Evolutionary conservation across 2,113 vertebrate genomes (phyloP), one percentile per base, ranked within the genome.

Genomic region (Nanorana parkeri): DNA sequence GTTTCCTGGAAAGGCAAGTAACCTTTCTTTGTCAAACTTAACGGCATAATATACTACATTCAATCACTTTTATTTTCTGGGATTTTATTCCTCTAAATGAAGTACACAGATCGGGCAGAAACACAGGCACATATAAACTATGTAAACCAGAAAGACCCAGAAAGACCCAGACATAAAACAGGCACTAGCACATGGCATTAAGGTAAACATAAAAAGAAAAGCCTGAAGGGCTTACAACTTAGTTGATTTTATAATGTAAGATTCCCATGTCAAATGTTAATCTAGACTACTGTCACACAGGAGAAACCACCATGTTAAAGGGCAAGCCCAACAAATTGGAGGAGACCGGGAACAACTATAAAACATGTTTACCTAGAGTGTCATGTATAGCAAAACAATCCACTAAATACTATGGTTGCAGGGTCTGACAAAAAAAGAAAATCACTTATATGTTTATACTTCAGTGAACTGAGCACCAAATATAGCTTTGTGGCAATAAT

Each of bases 201-300:
- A 72, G 32, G 67, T 73, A 72, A 81, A 81, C 65, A 81, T 54
- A 32, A 56, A 72, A 13, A 81, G 68, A 15, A 73, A 81, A 63
- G 41, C 68, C 78, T 52, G 68, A 64, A 72, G 78, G 78, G 78
- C 26, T 81, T 72, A 54, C 68, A 81, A 73, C 68, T 64, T 58
- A 54, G 52, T 81, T 81, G 68, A 72, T 64, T 26, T 72, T 29
- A 52, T 51, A 72, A 64, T 81, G 68, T 72, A 72, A 81, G 58
- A 81, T 52, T 72, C 47, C 72, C 68, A 81, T 73, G 73, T 81
- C 78, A 64, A 54, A 47, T 64, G 26, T 47, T 61, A 81, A 81
- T 61, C 56, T 81, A 67, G 23, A 72, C 58, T 64, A 72, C 78
- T 73, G 78, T 72, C 68, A 64, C 36, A 64, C 24, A 81, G 68